These are phyloP conservation scores for Oeneis ivallda DNA, from an alignment of 2,888 invertebrate species.

Conservation along the genomic window DNA sequence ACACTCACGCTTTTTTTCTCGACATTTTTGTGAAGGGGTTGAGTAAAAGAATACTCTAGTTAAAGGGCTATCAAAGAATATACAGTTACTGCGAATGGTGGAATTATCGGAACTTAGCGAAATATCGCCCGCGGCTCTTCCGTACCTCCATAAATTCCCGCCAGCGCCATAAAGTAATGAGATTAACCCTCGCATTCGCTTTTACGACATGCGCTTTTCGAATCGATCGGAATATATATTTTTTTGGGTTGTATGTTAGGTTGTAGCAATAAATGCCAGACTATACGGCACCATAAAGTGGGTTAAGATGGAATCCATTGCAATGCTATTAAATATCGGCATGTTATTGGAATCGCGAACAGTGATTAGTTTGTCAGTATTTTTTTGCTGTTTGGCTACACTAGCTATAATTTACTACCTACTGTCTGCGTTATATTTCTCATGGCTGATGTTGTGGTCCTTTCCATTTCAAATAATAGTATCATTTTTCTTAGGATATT, in stretches of 20 bases:
- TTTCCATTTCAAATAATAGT: no score
- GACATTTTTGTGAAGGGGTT: neutral
- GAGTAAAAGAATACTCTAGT: neutral
- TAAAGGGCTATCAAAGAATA: neutral
- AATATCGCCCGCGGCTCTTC: conserved; percentile 62
- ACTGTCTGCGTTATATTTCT: no score
- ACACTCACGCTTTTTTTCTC: no score
- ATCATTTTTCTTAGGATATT: no score
- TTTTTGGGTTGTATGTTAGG: conserved; percentile 7
- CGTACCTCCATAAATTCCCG: conserved; percentile 73
- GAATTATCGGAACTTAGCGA: conserved; percentile 77
- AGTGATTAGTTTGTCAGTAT: no score
- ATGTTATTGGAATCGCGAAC: no score
- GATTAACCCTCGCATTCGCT: conserved; percentile 74
- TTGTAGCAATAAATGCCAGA: conserved; percentile 14
- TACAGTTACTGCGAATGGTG: conserved; percentile 43
- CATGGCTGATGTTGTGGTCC: no score
- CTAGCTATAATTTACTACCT: no score
- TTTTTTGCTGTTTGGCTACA: no score
- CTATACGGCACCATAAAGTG: neutral
- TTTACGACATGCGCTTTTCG: conserved; percentile 67
- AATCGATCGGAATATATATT: conserved; percentile 66
- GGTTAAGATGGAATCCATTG: neutral
- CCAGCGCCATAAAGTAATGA: conserved; percentile 79
- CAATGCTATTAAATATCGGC: no score